These are phyloP conservation scores for Poecilia wingei DNA, from an alignment of 2,797 vertebrate species.

Conservation along the genomic window DNA sequence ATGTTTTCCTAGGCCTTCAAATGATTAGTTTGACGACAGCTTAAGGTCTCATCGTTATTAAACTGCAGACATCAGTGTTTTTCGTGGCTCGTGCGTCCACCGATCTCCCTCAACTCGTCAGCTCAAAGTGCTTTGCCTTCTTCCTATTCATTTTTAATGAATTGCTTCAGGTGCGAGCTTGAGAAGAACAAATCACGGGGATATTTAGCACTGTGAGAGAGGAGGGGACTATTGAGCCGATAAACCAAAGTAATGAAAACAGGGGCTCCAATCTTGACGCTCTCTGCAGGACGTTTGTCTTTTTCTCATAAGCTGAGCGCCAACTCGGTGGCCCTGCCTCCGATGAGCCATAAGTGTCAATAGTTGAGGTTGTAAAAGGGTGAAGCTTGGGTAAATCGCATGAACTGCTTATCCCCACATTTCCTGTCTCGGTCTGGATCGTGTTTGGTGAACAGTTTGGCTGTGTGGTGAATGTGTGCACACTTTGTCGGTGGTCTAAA, in stretches of 20 bases:
- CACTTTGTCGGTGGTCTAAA: conserved; percentile 63
- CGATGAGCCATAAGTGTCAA: conserved; percentile 68
- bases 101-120: conserved; percentile 38
- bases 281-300: conserved; percentile 76
- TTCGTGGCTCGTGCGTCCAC: conserved; percentile 17
- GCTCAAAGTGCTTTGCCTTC: conserved; percentile 56
- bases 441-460: conserved; percentile 48
- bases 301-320: conserved; percentile 74
- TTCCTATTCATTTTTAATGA: conserved; percentile 82
- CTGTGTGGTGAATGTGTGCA: conserved; percentile 49
- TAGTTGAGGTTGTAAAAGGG: conserved; percentile 54
- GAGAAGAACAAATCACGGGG: conserved; percentile 72
- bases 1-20: not conserved
- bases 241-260: conserved; percentile 91
- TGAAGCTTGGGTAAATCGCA: conserved; percentile 57
- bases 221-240: conserved; percentile 87
- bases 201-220: conserved; percentile 76
- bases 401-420: conserved; percentile 56
- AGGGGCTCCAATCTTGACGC: conserved; percentile 77
- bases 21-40: conserved; percentile 12
- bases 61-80: conserved; percentile 29
- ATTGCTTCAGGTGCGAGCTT: conserved; percentile 74
- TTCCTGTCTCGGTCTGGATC: conserved; percentile 46
- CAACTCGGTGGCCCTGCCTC: conserved; percentile 63
- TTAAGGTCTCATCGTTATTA: conserved; percentile 15